A percentile compares a stretch with the other conserved stretches of the same genome.
Conservation (phyloP, 1,140 invertebrate genomes). For the Drosophila nasuta region DNA sequence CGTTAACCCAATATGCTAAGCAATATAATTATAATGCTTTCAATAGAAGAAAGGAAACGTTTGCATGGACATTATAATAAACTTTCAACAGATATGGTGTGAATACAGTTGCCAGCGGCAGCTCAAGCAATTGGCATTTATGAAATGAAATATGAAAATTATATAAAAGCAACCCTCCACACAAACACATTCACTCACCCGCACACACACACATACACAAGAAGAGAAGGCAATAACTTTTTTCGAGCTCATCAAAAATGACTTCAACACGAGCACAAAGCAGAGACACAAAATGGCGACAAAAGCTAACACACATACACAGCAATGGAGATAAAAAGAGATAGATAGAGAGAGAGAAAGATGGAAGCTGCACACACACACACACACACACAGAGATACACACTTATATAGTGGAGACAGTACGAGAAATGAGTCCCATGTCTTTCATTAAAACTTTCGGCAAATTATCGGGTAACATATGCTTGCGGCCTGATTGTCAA, state of each 20-base stretch:
- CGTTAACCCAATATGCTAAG: not conserved
- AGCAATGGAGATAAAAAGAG: constrained; percentile 18
- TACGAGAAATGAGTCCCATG: constrained; percentile 84
- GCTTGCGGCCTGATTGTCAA: constrained; percentile 83
- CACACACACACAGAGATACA: constrained; percentile 3
- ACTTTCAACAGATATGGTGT: constrained; percentile 82
- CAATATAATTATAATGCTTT: not conserved
- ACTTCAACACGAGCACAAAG: constrained; percentile 52
- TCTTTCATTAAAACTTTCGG: constrained; percentile 85
- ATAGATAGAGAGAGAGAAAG: not conserved
- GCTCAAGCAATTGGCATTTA: constrained; percentile 68
- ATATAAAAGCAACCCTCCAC: constrained; percentile 44
- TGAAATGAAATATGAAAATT: constrained; percentile 77
- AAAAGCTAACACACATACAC: constrained; percentile 37
- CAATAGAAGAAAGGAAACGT: constrained; percentile 21
- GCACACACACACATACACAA: not conserved
- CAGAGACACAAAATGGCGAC: constrained; percentile 68
- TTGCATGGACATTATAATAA: constrained; percentile 56
- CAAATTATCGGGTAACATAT: constrained; percentile 85
- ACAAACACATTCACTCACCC: constrained; percentile 7
- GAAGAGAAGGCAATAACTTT: constrained; percentile 49
- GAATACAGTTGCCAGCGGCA: constrained; percentile 71
- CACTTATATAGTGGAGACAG: constrained; percentile 40
- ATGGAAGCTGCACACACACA: constrained; percentile 44
- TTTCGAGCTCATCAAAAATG: constrained; percentile 76